Conservation (phyloP, 2,113 vertebrate genomes). For the Ageneiosus marmoratus region DNA sequence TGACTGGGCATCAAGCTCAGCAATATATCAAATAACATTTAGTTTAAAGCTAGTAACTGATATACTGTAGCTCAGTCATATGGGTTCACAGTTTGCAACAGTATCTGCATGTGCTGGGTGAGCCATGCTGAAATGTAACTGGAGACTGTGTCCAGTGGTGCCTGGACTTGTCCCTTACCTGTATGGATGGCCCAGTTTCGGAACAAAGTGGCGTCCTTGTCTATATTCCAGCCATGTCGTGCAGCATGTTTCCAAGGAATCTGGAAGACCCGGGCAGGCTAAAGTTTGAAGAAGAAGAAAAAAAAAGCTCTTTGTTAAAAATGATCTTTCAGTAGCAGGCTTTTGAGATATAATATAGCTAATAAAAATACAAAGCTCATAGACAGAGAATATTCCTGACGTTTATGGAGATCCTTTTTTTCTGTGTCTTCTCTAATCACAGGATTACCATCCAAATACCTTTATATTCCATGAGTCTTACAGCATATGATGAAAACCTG, state of each 20-base stretch:
- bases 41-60: constrained; percentile 3
- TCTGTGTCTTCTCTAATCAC: background rate
- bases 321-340: background rate
- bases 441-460: background rate
- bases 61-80: constrained; percentile 26
- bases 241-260: constrained; percentile 81
- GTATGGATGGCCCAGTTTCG: constrained; percentile 80
- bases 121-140: constrained; percentile 27
- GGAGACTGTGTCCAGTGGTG: constrained; percentile 41
- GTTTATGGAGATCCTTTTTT: background rate
- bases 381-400: background rate
- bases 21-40: constrained; percentile 7
- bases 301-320: background rate
- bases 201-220: constrained; percentile 78
- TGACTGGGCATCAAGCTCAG: constrained; percentile 33
- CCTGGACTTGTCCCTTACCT: constrained; percentile 58
- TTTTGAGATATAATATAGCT: background rate
- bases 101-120: constrained; percentile 9
- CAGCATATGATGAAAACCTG: background rate
- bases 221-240: constrained; percentile 78
- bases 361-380: background rate
- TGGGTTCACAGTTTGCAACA: constrained; percentile 38
- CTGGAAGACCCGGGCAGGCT: constrained; percentile 74
- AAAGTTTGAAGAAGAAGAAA: background rate
- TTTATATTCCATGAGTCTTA: background rate